Evolutionary conservation across 2,113 vertebrate species (phyloP).

Genomic region (Toxotes chatareus): DNA sequence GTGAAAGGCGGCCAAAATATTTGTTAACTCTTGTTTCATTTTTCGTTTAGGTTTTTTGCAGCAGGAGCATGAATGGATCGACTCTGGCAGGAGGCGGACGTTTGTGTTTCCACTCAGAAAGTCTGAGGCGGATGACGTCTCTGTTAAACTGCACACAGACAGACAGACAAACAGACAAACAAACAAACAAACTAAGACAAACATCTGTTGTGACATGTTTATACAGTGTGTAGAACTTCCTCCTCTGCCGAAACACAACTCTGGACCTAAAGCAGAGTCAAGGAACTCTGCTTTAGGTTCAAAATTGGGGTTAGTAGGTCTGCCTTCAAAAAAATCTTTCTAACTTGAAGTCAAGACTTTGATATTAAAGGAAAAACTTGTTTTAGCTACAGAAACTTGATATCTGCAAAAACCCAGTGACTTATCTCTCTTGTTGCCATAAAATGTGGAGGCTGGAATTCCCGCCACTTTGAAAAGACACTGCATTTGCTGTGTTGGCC

Average conservation of each 20-base stretch:
- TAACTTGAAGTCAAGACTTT: too few species aligned
- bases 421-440: too few species aligned
- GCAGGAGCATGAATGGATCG: not conserved
- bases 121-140: not conserved
- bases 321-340: too few species aligned
- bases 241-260: not conserved
- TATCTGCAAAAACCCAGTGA: too few species aligned
- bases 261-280: not conserved
- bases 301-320: too few species aligned
- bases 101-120: not conserved
- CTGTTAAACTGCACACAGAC: constrained; percentile 12
- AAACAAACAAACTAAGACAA: not conserved
- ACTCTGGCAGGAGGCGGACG: not conserved
- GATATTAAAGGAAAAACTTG: too few species aligned
- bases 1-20: constrained; percentile 67
- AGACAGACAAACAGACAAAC: not conserved
- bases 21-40: constrained; percentile 69
- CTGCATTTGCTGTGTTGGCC: too few species aligned
- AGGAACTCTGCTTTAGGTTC: not conserved
- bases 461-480: too few species aligned
- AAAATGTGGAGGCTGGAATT: too few species aligned
- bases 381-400: too few species aligned
- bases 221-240: not conserved
- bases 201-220: not conserved
- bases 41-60: constrained; percentile 53